These are phyloP conservation scores for Acanthisitta chloris DNA, from an alignment of 2,113 vertebrate genomes.

Conservation along the genomic window DNA sequence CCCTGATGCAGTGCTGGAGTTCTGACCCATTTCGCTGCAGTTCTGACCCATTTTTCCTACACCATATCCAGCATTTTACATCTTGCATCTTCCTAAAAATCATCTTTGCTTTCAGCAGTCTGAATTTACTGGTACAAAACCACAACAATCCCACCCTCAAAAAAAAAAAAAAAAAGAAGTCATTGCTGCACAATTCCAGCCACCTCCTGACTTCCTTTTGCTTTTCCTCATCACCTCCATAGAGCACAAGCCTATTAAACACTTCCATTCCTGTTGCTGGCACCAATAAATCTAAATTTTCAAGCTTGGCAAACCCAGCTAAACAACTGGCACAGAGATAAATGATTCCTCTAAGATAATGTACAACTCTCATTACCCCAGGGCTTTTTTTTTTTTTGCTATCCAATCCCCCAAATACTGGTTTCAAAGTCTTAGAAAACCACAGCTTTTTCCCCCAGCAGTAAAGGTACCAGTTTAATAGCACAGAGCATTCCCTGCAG, in stretches of 20 bases:
- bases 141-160: too few relatives aligned
- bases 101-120: neutral
- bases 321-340: slow-evolving; percentile 73
- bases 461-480: neutral
- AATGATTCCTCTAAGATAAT: slow-evolving; percentile 70
- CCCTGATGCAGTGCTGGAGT: neutral
- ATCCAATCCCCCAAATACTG: neutral
- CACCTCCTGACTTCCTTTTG: neutral
- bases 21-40: neutral
- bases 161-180: neutral
- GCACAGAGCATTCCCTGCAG: neutral
- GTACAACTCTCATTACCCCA: slow-evolving; percentile 55
- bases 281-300: slow-evolving; percentile 80
- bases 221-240: neutral
- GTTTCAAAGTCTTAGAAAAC: neutral
- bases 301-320: slow-evolving; percentile 67
- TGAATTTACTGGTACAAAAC: neutral
- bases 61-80: neutral
- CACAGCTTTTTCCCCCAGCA: neutral
- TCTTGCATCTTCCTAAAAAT: neutral
- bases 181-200: neutral
- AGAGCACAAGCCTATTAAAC: slow-evolving; percentile 59
- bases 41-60: neutral
- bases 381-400: neutral
- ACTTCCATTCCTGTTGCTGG: slow-evolving; percentile 62